A percentile compares a stretch with the other conserved stretches of the same genome.
Evolutionary conservation across 2,888 invertebrate species (phyloP).

Genomic region (Pheosia gnoma): DNA sequence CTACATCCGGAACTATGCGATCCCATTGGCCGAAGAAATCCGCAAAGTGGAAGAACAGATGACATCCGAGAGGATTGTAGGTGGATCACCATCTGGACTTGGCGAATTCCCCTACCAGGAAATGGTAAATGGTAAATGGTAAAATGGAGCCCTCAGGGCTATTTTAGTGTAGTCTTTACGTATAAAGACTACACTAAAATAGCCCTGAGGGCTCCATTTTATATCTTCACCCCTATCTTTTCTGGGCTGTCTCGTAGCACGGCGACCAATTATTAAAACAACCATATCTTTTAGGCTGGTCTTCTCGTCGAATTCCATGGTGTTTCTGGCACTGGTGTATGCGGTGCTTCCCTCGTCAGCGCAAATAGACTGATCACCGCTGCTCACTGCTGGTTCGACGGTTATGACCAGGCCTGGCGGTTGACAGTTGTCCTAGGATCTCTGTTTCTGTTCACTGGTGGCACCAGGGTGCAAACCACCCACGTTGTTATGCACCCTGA

Average conservation of each 20-base stretch:
- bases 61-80: slow-evolving; percentile 49
- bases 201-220: no score
- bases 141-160: no score
- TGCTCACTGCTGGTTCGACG: slow-evolving; percentile 58
- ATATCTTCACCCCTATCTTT: no score
- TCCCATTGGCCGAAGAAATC: slow-evolving; percentile 53
- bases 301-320: slow-evolving; percentile 28
- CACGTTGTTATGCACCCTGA: slow-evolving; percentile 43
- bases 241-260: no score
- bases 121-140: no score
- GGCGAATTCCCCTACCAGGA: slow-evolving; percentile 60
- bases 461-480: slow-evolving; percentile 43
- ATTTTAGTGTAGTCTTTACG: no score
- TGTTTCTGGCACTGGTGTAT: slow-evolving; percentile 34
- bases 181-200: neutral
- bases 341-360: slow-evolving; percentile 50
- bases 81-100: slow-evolving; percentile 46
- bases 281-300: slow-evolving; percentile 41
- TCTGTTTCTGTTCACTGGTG: slow-evolving; percentile 49
- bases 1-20: slow-evolving; percentile 48
- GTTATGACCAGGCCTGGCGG: slow-evolving; percentile 43
- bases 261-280: no score
- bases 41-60: slow-evolving; percentile 51
- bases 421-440: slow-evolving; percentile 57
- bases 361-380: slow-evolving; percentile 40